phyloP scores from a whole-genome alignment of 2,888 invertebrate genomes.

The Lithodes maja region DNA sequence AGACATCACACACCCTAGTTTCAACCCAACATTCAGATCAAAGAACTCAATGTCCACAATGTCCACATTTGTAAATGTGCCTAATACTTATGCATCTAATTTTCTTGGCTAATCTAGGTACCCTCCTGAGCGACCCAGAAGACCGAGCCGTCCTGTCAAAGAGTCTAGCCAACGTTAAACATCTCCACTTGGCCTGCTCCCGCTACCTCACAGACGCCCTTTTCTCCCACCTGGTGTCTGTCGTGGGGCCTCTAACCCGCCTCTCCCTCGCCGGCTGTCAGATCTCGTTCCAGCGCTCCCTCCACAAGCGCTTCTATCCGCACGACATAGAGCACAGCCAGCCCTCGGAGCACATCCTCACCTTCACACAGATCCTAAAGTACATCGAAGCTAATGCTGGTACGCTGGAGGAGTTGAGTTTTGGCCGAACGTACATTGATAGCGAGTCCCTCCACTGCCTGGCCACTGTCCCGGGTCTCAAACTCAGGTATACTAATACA shows the following conservation, averaged over 20 bases:
- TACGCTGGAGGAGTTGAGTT: constrained; percentile 79
- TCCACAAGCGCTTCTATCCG: constrained; percentile 83
- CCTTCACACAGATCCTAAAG: constrained; percentile 81
- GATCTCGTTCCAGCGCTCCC: constrained; percentile 82
- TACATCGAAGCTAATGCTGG: constrained; percentile 78
- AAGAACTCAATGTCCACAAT: too few species aligned
- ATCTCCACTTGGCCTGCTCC: constrained; percentile 81
- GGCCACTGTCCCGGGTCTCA: constrained; percentile 77
- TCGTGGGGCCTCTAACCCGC: constrained; percentile 79
- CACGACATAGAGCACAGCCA: constrained; percentile 73
- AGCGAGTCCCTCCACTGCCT: constrained; percentile 79
- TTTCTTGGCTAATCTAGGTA: constrained; percentile 33
- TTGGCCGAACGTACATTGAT: constrained; percentile 83
- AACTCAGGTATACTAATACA: constrained; percentile 73
- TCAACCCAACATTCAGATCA: too few species aligned
- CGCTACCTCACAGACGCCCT: constrained; percentile 85
- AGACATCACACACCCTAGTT: too few species aligned
- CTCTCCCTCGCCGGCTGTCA: constrained; percentile 82
- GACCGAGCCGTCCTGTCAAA: constrained; percentile 46
- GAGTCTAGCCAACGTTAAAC: constrained; percentile 49
- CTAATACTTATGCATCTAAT: too few species aligned
- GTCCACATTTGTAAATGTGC: too few species aligned
- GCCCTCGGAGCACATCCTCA: constrained; percentile 82
- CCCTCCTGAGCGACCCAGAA: constrained; percentile 57
- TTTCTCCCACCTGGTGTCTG: constrained; percentile 80